Conservation (phyloP, 2,797 vertebrate genomes). For the Notolepis coatsorum region DNA sequence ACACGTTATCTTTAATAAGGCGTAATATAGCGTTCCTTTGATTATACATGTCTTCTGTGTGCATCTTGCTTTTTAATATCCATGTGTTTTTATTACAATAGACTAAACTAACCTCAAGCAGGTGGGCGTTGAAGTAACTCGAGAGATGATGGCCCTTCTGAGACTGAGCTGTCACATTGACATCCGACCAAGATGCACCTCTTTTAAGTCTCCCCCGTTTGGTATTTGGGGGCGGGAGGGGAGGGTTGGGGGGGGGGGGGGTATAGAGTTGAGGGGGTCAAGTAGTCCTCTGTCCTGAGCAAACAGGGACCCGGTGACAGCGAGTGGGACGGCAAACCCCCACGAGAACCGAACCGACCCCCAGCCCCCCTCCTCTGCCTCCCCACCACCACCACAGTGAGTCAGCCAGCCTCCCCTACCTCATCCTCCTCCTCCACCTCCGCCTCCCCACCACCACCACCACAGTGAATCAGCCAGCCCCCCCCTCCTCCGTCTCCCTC, state of each 20-base stretch:
- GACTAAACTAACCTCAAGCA: no score
- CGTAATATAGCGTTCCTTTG: no score
- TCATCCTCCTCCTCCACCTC: not conserved
- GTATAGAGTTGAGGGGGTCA: slow-evolving; percentile 61
- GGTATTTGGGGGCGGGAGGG: slow-evolving; percentile 40
- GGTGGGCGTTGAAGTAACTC: no score
- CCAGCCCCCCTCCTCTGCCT: slow-evolving; percentile 56
- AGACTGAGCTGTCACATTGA: slow-evolving; percentile 11
- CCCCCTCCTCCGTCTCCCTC: slow-evolving; percentile 32
- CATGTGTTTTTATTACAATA: no score
- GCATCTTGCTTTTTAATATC: no score
- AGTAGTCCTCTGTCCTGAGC: slow-evolving; percentile 55
- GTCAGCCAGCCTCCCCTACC: slow-evolving; percentile 57
- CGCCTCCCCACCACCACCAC: slow-evolving; percentile 16
- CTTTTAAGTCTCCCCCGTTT: slow-evolving; percentile 46
- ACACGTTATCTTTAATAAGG: no score
- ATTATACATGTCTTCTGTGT: no score
- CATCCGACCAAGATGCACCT: slow-evolving; percentile 28
- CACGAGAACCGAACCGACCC: slow-evolving; percentile 64
- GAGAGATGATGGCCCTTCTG: no score
- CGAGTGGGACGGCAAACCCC: slow-evolving; percentile 60
- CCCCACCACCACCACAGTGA: no score
- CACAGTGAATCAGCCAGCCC: slow-evolving; percentile 64
- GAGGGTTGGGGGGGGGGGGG: not conserved
- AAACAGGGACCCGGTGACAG: slow-evolving; percentile 66